Base-by-base conservation (phyloP, 2,113 vertebrate genomes). In the Fulica atra region DNA sequence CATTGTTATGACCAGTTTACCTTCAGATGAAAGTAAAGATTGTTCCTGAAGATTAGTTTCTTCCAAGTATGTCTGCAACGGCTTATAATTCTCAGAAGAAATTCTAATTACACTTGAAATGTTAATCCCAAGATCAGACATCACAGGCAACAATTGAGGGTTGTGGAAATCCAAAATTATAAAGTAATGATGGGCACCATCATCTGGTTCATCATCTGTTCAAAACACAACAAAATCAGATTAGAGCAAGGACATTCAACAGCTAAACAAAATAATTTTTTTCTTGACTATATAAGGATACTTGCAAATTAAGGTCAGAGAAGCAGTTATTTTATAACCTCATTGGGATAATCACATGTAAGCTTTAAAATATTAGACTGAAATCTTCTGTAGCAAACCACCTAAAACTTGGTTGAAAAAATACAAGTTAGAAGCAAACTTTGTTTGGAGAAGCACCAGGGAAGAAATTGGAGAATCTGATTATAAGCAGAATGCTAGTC, bases 161-260 rank as follows among this genome's bases (percentile, higher is more conserved):
- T 98, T 97, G 63, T 98, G 89, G 92, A 99, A 99, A 83, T 98
- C 99, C 94, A 98, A 64, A 33, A 99, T 92, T 77, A 99, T 97
- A 94, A 99, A 95, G 96, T 99, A 99, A 96, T 98, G 98, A 44
- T 99, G 98, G 86, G 99, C 98, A 69, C 99, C 99, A 63, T 99
- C 98, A 21, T 98, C 98, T 81, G 99, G 99, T 96, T 99, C 99
- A 88, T 99, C 99, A 59, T 99, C 99, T 99, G 96, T 81, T 86
- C 70, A 96, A 96, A 95, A 95, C 13, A 93, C 66, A 92, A 66
- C 71, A 70, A 85, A 87, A 86, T 0, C 38, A 71, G 14, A 88
- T 42, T n/a, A 64, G 7, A 70, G 51, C 17, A 88, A 70, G 31
- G 23, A 48, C 9, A 36, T 76, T 83, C 10, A 66, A 71, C 13